Evolutionary conservation across 2,797 vertebrate genomes (phyloP).

Genomic region (Anguilla obscura): DNA sequence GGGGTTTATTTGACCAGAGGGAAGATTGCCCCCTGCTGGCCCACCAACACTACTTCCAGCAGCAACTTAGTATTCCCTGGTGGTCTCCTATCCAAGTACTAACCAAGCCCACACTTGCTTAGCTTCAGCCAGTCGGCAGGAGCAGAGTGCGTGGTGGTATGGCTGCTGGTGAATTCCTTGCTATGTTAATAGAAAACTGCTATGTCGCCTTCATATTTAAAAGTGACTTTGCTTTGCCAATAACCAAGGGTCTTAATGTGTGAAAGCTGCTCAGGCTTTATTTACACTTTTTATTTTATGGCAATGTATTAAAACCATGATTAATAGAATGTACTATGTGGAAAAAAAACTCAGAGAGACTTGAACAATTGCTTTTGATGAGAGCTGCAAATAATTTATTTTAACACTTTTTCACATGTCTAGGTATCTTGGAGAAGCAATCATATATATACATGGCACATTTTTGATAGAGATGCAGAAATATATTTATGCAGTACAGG

Average conservation of each 20-base stretch:
- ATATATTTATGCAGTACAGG: not conserved
- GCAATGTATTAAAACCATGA: conserved; percentile 25
- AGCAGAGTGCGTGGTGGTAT: no score
- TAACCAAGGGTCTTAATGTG: conserved; percentile 24
- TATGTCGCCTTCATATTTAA: conserved; percentile 29
- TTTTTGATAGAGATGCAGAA: not conserved
- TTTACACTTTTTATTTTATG: conserved; percentile 28
- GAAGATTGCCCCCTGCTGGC: no score
- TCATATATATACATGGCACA: conserved; percentile 7
- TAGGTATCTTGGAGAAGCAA: not conserved
- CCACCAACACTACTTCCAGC: no score
- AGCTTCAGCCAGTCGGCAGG: no score
- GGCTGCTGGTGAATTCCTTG: conserved; percentile 43
- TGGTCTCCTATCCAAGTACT: no score
- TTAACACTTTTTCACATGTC: conserved; percentile 26
- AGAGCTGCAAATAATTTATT: conserved; percentile 34
- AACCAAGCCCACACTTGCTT: no score
- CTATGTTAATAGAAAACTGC: conserved; percentile 34
- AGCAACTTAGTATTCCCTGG: no score
- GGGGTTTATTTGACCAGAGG: no score
- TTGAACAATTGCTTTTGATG: conserved; percentile 32
- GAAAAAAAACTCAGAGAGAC: conserved; percentile 29
- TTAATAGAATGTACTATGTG: conserved; percentile 33
- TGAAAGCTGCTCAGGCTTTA: conserved; percentile 7
- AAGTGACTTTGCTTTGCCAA: conserved; percentile 31